These are phyloP conservation scores for Spodoptera picta DNA, from an alignment of 2,888 invertebrate species.

Conservation along the genomic window DNA sequence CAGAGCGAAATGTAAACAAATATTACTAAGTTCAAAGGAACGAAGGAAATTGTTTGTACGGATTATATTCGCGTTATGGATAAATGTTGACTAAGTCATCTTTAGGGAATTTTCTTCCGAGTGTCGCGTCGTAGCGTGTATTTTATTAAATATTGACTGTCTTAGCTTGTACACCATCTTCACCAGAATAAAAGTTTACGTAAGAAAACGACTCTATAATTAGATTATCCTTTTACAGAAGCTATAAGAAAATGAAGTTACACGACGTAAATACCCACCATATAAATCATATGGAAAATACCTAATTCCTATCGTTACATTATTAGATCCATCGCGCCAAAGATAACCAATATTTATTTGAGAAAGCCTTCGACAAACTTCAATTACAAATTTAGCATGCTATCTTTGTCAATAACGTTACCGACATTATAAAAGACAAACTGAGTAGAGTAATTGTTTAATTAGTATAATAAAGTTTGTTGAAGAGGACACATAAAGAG, in stretches of 20 bases:
- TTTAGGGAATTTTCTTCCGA: not conserved
- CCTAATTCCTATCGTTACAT: slow-evolving; percentile 31
- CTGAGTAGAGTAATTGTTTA: slow-evolving; percentile 20
- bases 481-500: slow-evolving; percentile 8
- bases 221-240: slow-evolving; percentile 8
- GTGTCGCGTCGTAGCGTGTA: too few relatives aligned
- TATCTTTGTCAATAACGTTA: slow-evolving; percentile 32
- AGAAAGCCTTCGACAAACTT: slow-evolving; percentile 27
- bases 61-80: not conserved
- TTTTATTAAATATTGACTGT: too few relatives aligned
- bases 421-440: slow-evolving; percentile 39
- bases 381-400: slow-evolving; percentile 25
- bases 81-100: not conserved
- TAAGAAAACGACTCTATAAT: not conserved
- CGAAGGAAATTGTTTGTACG: too few relatives aligned
- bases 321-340: slow-evolving; percentile 25
- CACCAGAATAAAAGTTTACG: too few relatives aligned
- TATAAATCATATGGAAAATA: slow-evolving; percentile 39
- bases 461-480: slow-evolving; percentile 29
- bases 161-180: too few relatives aligned
- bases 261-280: slow-evolving; percentile 10
- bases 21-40: not conserved
- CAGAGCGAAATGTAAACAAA: not conserved
- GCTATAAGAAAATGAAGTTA: not conserved
- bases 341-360: slow-evolving; percentile 32